Conservation (phyloP, 2,797 vertebrate genomes). For the Emydoidea blandingii region DNA sequence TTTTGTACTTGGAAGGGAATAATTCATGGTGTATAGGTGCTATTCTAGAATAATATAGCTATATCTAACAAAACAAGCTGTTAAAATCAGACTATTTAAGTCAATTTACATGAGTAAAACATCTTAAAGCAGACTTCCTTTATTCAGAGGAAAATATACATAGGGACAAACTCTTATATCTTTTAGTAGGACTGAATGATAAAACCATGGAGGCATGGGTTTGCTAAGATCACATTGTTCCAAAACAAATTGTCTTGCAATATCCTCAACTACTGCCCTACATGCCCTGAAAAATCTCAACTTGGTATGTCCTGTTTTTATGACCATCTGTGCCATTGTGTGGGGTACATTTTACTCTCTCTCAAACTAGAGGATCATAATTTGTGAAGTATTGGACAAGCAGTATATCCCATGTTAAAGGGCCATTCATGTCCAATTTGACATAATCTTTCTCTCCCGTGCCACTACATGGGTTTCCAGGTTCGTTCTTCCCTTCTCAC, state of each 20-base stretch:
- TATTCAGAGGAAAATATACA: not conserved
- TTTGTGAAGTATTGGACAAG: not conserved
- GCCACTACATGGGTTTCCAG: not conserved
- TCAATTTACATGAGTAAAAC: not conserved
- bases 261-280: not conserved
- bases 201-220: not conserved
- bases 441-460: not conserved
- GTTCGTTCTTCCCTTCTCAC: not conserved
- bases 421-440: not conserved
- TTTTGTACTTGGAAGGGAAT: not conserved
- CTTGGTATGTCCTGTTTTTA: not conserved
- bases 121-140: not conserved
- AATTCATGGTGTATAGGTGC: not conserved
- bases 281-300: not conserved
- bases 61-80: not conserved
- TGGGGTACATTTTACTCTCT: not conserved
- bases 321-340: not conserved
- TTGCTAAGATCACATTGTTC: not conserved
- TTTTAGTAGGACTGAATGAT: not conserved
- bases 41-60: not conserved
- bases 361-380: not conserved
- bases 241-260: not conserved
- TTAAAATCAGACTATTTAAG: not conserved
- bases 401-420: not conserved
- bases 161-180: not conserved